phyloP scores from a whole-genome alignment of 2,888 invertebrate genomes.

The Scaptomyza cyrtandrae region DNA sequence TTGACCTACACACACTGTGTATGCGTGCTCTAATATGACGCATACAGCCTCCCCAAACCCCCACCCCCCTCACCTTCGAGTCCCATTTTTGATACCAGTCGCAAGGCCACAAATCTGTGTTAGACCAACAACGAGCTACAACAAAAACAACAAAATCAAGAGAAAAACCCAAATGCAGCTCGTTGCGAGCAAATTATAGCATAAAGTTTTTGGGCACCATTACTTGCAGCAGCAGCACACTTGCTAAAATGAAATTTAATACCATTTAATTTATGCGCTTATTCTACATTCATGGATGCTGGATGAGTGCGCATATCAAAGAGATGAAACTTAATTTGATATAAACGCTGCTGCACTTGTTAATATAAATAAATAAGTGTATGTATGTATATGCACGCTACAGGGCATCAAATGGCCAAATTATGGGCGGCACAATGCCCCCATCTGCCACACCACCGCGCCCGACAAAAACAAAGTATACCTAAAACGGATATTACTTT shows the following conservation, averaged over 20 bases:
- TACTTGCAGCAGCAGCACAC: slow-evolving; percentile 61
- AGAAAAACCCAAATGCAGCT: slow-evolving; percentile 18
- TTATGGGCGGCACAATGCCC: slow-evolving; percentile 3
- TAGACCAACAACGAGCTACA: slow-evolving; percentile 46
- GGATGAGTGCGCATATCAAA: slow-evolving; percentile 16
- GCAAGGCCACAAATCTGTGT: slow-evolving; percentile 76
- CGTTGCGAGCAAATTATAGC: slow-evolving; percentile 67
- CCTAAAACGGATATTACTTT: slow-evolving; percentile 80
- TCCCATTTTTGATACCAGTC: slow-evolving; percentile 35
- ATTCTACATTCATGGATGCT: slow-evolving; percentile 48
- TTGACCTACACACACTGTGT: slow-evolving; percentile 75
- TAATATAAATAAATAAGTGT: slow-evolving; percentile 28
- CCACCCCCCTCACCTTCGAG: not conserved
- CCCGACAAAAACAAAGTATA: slow-evolving; percentile 48
- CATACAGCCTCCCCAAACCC: slow-evolving; percentile 58
- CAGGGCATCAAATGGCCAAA: slow-evolving; percentile 39
- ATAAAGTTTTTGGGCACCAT: slow-evolving; percentile 71
- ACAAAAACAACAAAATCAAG: not conserved
- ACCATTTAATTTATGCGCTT: slow-evolving; percentile 55
- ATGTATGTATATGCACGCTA: slow-evolving; percentile 22
- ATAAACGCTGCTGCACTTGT: slow-evolving; percentile 25
- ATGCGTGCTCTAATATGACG: slow-evolving; percentile 71
- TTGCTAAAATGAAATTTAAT: slow-evolving; percentile 46
- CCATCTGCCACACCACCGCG: not conserved
- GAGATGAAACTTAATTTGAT: slow-evolving; percentile 44